phyloP scores from a whole-genome alignment of 2,888 invertebrate species.

The Pyrocoelia pectoralis region DNA sequence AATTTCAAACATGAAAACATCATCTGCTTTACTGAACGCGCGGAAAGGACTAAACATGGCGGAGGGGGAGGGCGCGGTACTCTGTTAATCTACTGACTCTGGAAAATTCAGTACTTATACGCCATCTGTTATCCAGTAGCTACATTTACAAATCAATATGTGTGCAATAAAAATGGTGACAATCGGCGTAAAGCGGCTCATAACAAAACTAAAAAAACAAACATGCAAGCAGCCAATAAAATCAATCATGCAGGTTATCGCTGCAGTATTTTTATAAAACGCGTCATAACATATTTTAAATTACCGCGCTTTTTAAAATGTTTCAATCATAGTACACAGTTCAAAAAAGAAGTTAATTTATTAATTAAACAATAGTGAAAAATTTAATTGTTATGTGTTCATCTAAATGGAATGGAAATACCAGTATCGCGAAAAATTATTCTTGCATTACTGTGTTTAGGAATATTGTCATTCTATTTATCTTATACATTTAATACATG shows the following conservation, averaged over 20 bases:
- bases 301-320: constrained; percentile 32
- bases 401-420: constrained; percentile 51
- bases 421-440: constrained; percentile 54
- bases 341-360: not conserved
- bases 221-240: constrained; percentile 28
- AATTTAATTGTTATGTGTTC: constrained; percentile 30
- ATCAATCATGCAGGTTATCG: constrained; percentile 32
- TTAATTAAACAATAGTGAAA: constrained; percentile 19
- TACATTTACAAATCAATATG: not conserved
- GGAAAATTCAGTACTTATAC: no score
- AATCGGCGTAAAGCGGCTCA: not conserved
- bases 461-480: constrained; percentile 64
- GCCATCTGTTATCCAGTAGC: constrained; percentile 15
- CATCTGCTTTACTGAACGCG: no score
- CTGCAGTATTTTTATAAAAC: constrained; percentile 32
- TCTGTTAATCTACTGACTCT: no score
- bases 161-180: not conserved
- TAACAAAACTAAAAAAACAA: constrained; percentile 15
- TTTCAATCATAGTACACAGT: not conserved
- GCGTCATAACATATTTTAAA: constrained; percentile 23
- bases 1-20: no score
- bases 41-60: no score
- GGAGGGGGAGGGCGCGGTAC: no score
- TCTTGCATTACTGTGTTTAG: constrained; percentile 54
- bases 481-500: constrained; percentile 69